phyloP scores from a whole-genome alignment of 2,113 vertebrate genomes.

The Chaenocephalus aceratus region DNA sequence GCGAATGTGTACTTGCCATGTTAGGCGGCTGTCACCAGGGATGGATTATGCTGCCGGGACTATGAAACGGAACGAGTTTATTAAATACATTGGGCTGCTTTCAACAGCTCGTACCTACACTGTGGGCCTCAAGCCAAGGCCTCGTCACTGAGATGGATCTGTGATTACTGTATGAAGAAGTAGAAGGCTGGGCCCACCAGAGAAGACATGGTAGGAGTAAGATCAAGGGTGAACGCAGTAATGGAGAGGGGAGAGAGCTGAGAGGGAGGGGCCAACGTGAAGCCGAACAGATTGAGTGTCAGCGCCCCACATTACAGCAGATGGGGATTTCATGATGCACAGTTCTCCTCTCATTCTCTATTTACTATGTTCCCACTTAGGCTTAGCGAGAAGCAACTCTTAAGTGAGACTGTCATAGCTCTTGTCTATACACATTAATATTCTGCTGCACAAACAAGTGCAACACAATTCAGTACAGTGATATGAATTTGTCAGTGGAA shows the following conservation, averaged over 20 bases:
- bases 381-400: constrained; percentile 68
- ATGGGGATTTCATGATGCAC: constrained; percentile 77
- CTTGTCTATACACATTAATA: constrained; percentile 60
- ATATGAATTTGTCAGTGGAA: constrained; percentile 54
- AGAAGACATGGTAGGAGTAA: constrained; percentile 40
- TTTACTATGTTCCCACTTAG: constrained; percentile 75
- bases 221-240: constrained; percentile 65
- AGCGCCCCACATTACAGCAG: constrained; percentile 73
- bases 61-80: constrained; percentile 24
- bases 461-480: constrained; percentile 26
- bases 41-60: not conserved
- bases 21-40: constrained; percentile 27
- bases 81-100: constrained; percentile 32
- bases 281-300: constrained; percentile 76
- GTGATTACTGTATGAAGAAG: constrained; percentile 57
- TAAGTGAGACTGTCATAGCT: constrained; percentile 55
- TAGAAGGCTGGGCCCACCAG: constrained; percentile 43
- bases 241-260: constrained; percentile 33
- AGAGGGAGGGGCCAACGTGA: constrained; percentile 49
- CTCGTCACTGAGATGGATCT: constrained; percentile 43
- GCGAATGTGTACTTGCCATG: constrained; percentile 34
- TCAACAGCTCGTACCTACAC: constrained; percentile 37
- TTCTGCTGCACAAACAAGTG: constrained; percentile 53
- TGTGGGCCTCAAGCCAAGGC: constrained; percentile 38
- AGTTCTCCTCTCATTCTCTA: constrained; percentile 65